Conservation (phyloP, 2,888 invertebrate species). For the Schizaphis graminum region DNA sequence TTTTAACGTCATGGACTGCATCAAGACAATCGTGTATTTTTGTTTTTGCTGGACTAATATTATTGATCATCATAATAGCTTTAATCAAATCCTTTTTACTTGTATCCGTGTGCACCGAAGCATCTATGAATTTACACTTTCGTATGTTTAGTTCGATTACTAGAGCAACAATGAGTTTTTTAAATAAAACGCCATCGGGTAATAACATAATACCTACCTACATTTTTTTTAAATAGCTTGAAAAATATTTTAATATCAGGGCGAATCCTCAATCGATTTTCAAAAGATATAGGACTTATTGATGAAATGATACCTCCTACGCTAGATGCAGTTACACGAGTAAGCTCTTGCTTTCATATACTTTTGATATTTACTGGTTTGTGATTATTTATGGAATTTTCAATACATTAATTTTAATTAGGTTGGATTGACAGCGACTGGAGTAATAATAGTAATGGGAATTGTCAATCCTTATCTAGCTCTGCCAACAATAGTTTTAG, state of each 20-base stretch:
- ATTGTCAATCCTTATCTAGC: conserved; percentile 71
- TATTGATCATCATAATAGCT: conserved; percentile 73
- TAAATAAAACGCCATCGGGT: conserved; percentile 88
- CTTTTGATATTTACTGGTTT: neutral
- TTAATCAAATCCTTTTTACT: conserved; percentile 78
- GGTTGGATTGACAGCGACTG: conserved; percentile 71
- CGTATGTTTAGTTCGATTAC: conserved; percentile 86
- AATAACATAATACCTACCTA: conserved; percentile 67
- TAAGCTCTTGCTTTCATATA: conserved; percentile 68
- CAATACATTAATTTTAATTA: conserved; percentile 50
- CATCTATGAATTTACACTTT: conserved; percentile 85
- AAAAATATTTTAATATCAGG: conserved; percentile 71
- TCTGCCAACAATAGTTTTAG: conserved; percentile 74
- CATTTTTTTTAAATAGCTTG: neutral
- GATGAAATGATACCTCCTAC: conserved; percentile 81
- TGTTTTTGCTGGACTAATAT: conserved; percentile 76
- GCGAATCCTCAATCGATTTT: conserved; percentile 69
- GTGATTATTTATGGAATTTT: neutral
- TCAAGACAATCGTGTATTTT: conserved; percentile 72
- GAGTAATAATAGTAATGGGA: conserved; percentile 74
- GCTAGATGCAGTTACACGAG: conserved; percentile 77
- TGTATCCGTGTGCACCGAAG: conserved; percentile 83
- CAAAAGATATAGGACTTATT: conserved; percentile 86
- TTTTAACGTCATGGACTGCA: neutral
- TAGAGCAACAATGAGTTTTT: conserved; percentile 86